Evolutionary conservation across 2,888 invertebrate genomes (phyloP).

Genomic region (Agonum fuliginosum): DNA sequence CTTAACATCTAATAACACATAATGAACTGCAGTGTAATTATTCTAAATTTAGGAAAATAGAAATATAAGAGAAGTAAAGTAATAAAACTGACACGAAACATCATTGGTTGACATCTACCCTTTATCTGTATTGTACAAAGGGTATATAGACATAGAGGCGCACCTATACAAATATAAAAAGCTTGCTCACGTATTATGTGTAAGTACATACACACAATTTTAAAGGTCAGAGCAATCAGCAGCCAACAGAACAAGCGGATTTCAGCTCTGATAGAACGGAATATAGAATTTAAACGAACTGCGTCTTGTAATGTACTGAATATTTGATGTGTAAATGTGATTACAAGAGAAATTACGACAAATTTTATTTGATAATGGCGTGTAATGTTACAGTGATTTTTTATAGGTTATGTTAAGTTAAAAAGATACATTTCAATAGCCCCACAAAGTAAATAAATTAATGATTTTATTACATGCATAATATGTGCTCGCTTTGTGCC

Average conservation of each 20-base stretch:
- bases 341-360: background rate
- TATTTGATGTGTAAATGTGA: background rate
- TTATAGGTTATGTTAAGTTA: too few species aligned
- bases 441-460: too few species aligned
- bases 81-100: background rate
- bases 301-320: background rate
- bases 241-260: too few species aligned
- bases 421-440: too few species aligned
- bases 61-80: background rate
- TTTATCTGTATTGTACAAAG: background rate
- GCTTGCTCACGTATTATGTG: background rate
- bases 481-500: too few species aligned
- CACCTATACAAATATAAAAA: background rate
- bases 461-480: too few species aligned
- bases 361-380: background rate
- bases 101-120: constrained; percentile 1
- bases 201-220: background rate
- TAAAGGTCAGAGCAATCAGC: constrained; percentile 24
- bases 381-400: background rate
- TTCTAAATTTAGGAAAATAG: background rate
- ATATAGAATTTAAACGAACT: too few species aligned
- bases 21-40: background rate
- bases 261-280: background rate
- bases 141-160: background rate
- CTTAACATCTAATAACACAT: constrained; percentile 10